Evolutionary conservation across 1,140 invertebrate genomes (phyloP).

Genomic region (Heliconius eleuchia): DNA sequence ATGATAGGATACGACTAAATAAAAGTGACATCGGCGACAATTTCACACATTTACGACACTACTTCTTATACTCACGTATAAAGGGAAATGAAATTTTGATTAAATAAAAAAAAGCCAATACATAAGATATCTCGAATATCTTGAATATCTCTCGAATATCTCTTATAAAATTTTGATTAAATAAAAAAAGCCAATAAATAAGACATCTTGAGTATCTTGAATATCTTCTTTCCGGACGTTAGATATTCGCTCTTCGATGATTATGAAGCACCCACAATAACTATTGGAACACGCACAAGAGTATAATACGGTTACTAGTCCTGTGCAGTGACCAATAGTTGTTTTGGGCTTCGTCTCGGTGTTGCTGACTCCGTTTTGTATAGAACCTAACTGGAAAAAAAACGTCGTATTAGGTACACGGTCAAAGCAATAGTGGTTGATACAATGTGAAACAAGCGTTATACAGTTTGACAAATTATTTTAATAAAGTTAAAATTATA

Average conservation of each 20-base stretch:
- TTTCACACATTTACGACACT: conserved; percentile 5
- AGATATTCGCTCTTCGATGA: conserved; percentile 45
- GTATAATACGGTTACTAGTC: conserved; percentile 72
- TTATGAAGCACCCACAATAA: conserved; percentile 78
- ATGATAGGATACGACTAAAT: neutral
- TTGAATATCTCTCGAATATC: neutral
- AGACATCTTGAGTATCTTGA: conserved; percentile 1
- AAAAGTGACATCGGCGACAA: neutral
- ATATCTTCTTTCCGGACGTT: conserved; percentile 4
- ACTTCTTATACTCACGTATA: conserved; percentile 23
- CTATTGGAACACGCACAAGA: conserved; percentile 81
- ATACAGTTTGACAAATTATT: neutral
- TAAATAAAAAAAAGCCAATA: conserved; percentile 27
- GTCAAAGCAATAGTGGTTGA: neutral
- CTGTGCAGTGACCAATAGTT: conserved; percentile 52
- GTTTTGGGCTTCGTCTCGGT: conserved; percentile 41
- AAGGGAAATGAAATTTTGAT: conserved; percentile 30
- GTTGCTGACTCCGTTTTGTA: conserved; percentile 37
- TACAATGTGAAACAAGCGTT: neutral
- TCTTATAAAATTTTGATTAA: conserved; percentile 27
- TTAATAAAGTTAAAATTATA: no score
- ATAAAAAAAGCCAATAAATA: conserved; percentile 28
- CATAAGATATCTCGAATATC: conserved; percentile 3
- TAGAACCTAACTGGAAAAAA: conserved; percentile 45
- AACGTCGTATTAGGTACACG: conserved; percentile 33